phyloP scores from a whole-genome alignment of 2,797 vertebrate species.

The Tokudaia tokunoshimensis region DNA sequence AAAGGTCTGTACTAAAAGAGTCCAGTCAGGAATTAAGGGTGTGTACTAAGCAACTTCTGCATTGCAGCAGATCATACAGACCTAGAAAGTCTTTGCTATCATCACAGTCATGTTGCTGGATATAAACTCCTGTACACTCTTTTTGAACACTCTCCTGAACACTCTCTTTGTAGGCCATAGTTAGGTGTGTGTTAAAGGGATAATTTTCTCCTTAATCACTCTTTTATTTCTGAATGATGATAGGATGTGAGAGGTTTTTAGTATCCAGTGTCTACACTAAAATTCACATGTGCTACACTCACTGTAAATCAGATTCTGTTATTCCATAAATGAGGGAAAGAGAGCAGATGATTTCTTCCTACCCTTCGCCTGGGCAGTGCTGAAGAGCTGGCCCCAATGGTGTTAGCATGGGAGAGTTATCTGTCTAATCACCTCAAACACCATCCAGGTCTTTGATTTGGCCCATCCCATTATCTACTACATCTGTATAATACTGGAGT shows the following conservation, averaged over 20 bases:
- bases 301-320: not conserved
- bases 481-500: not conserved
- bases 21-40: not conserved
- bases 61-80: not conserved
- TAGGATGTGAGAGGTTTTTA: not conserved
- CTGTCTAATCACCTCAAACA: not conserved
- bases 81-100: not conserved
- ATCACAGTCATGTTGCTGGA: not conserved
- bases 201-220: not conserved
- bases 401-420: not conserved
- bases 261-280: not conserved
- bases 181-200: not conserved
- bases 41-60: not conserved
- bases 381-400: not conserved
- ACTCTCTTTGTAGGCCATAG: not conserved
- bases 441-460: not conserved
- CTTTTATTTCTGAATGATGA: conserved; percentile 27
- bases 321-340: not conserved
- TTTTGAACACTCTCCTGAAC: not conserved
- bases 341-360: not conserved
- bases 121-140: not conserved
- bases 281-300: not conserved
- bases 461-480: not conserved
- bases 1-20: not conserved
- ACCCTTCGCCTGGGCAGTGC: not conserved